Conservation (phyloP, 2,797 vertebrate species). For the Enteromius thamalakanensis region DNA sequence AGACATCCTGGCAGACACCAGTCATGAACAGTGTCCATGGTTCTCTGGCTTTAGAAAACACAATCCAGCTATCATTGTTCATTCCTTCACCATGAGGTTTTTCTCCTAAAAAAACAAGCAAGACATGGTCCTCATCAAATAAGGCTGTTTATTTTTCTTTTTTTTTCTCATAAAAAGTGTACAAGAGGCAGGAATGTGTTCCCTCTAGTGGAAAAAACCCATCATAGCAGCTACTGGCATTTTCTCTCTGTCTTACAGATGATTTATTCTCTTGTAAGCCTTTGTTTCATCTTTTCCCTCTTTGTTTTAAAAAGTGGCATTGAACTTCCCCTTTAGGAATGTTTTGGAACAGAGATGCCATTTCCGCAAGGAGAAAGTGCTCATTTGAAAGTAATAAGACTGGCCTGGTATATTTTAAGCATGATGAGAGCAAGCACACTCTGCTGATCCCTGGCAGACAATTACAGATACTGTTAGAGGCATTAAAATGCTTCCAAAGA, state of each 20-base stretch:
- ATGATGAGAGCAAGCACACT: constrained; percentile 16
- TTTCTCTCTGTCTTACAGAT: background rate
- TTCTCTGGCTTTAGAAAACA: background rate
- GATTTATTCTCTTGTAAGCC: background rate
- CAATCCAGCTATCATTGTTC: constrained; percentile 15
- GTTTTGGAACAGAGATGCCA: background rate
- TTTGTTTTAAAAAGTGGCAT: background rate
- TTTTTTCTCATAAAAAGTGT: background rate
- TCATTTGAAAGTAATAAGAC: constrained; percentile 17
- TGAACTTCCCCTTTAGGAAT: constrained; percentile 8
- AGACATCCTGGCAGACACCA: background rate
- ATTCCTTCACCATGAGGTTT: background rate
- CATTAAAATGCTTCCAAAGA: constrained; percentile 8
- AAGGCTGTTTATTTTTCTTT: constrained; percentile 10
- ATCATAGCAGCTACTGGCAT: constrained; percentile 20
- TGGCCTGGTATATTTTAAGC: constrained; percentile 10
- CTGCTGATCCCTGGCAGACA: constrained; percentile 16
- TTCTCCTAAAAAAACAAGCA: background rate
- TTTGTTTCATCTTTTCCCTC: background rate
- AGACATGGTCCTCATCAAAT: constrained; percentile 9
- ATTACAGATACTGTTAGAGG: constrained; percentile 28
- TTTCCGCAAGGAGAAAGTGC: constrained; percentile 5
- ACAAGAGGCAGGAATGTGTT: constrained; percentile 17
- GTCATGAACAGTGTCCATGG: background rate
- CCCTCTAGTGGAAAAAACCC: constrained; percentile 47